Percentiles rank a stretch among this genome's conserved stretches.
Evolutionary conservation across 1,140 invertebrate species (phyloP).

Genomic region (Vollenhovia emeryi): DNA sequence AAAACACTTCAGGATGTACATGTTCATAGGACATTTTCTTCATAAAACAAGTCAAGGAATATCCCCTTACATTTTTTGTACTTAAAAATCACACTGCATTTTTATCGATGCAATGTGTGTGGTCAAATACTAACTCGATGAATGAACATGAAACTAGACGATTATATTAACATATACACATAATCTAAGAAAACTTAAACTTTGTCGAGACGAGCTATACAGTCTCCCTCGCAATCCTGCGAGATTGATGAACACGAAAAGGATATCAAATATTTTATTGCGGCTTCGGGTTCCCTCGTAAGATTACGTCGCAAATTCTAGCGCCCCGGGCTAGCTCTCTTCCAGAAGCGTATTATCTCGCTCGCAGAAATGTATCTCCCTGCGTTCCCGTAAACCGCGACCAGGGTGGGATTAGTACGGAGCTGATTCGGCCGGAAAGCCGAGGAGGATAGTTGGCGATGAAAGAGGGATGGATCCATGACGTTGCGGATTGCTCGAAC

Average conservation of each 20-base stretch:
- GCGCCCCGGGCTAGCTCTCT: not conserved
- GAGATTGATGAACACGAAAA: not conserved
- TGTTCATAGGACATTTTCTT: too few species aligned
- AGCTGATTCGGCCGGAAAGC: slow-evolving; percentile 43
- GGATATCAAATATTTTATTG: slow-evolving; percentile 33
- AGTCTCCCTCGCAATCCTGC: not conserved
- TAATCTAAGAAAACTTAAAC: not conserved
- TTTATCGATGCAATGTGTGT: not conserved
- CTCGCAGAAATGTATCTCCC: slow-evolving; percentile 11
- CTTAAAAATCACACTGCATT: too few species aligned
- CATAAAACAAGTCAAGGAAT: too few species aligned
- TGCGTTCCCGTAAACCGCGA: slow-evolving; percentile 42
- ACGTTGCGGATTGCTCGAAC: slow-evolving; percentile 17
- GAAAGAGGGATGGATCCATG: not conserved
- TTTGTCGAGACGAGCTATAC: not conserved
- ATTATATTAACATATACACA: not conserved
- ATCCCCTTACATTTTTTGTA: too few species aligned
- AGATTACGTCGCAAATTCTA: slow-evolving; percentile 31
- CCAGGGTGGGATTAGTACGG: not conserved
- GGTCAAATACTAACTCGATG: not conserved
- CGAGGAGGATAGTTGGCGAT: not conserved
- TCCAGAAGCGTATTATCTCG: slow-evolving; percentile 43
- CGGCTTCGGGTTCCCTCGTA: not conserved
- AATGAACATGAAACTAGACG: not conserved
- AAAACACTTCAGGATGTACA: too few species aligned